These are phyloP conservation scores for Lontra canadensis DNA, from an alignment of 2,113 vertebrate species.

Conservation along the genomic window DNA sequence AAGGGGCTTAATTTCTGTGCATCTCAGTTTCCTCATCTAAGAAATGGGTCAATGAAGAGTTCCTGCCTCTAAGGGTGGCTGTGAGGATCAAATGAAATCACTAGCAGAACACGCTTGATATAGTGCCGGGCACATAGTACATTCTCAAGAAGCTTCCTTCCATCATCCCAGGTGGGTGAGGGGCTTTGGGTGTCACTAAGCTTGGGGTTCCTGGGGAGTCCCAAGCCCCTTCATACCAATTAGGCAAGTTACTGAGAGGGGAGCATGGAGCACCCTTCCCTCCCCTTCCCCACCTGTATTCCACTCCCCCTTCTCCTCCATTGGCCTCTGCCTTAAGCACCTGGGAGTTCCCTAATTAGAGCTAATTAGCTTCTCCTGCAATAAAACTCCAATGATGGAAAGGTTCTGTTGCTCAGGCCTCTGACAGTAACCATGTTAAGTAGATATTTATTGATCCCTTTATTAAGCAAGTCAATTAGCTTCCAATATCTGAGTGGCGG, in stretches of 20 bases:
- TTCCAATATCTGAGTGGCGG: conserved; percentile 81
- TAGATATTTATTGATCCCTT: conserved; percentile 87
- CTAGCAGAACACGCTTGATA: not conserved
- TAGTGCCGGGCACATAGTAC: not conserved
- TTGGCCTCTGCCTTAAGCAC: conserved; percentile 57
- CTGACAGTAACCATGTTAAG: conserved; percentile 85
- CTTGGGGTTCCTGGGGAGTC: not conserved
- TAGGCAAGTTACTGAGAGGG: not conserved
- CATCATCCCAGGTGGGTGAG: not conserved
- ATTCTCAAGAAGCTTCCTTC: conserved; percentile 28
- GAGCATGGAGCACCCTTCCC: not conserved
- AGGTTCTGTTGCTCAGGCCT: conserved; percentile 80
- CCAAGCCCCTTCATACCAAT: not conserved
- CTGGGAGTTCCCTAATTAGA: conserved; percentile 83
- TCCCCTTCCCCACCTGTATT: not conserved
- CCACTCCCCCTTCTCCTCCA: not conserved
- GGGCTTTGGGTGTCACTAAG: not conserved
- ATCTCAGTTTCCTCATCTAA: not conserved
- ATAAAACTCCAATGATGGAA: conserved; percentile 80
- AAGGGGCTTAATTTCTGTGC: not conserved
- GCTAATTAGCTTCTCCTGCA: conserved; percentile 83
- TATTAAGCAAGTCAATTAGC: conserved; percentile 86
- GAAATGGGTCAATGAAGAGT: not conserved
- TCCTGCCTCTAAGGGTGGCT: not conserved
- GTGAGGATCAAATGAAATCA: not conserved